These are phyloP conservation scores for Bombus waltoni DNA, from an alignment of 1,140 invertebrate species.

Conservation along the genomic window DNA sequence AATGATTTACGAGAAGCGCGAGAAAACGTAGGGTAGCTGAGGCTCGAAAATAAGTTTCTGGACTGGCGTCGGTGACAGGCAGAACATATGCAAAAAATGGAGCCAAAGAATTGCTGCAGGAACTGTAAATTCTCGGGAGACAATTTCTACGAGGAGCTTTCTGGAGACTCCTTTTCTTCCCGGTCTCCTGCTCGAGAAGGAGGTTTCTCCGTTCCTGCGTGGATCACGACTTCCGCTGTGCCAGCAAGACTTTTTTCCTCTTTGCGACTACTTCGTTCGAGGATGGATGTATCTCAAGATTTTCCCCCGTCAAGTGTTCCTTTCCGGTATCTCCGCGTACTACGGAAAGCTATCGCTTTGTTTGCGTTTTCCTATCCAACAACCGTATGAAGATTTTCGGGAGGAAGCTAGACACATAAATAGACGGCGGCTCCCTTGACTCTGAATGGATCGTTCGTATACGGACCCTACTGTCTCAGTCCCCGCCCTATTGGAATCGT, in stretches of 20 bases:
- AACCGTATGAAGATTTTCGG: constrained; percentile 40
- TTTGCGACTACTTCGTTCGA: not conserved
- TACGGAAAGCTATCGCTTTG: constrained; percentile 52
- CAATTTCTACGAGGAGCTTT: constrained; percentile 69
- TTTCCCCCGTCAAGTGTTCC: constrained; percentile 42
- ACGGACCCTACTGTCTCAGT: too few relatives aligned
- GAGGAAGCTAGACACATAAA: constrained; percentile 34
- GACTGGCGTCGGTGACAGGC: constrained; percentile 71
- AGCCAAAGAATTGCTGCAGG: constrained; percentile 66
- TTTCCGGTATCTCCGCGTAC: constrained; percentile 3
- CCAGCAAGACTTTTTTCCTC: constrained; percentile 37
- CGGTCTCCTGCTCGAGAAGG: constrained; percentile 9
- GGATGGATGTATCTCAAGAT: constrained; percentile 52
- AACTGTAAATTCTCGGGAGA: constrained; percentile 78
- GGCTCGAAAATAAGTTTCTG: constrained; percentile 76
- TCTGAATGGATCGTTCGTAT: not conserved
- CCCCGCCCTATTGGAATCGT: not conserved
- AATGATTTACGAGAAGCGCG: constrained; percentile 78
- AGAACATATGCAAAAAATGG: constrained; percentile 74
- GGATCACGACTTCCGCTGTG: constrained; percentile 50
- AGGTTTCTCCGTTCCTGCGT: constrained; percentile 14
- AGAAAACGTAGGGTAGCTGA: constrained; percentile 35
- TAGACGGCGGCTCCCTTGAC: not conserved
- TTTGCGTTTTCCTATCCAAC: constrained; percentile 50
- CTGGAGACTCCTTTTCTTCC: constrained; percentile 37